Evolutionary conservation across 1,140 invertebrate species (phyloP), one percentile per base, ranked within the genome.

Genomic region (Tetraneura akinire): DNA sequence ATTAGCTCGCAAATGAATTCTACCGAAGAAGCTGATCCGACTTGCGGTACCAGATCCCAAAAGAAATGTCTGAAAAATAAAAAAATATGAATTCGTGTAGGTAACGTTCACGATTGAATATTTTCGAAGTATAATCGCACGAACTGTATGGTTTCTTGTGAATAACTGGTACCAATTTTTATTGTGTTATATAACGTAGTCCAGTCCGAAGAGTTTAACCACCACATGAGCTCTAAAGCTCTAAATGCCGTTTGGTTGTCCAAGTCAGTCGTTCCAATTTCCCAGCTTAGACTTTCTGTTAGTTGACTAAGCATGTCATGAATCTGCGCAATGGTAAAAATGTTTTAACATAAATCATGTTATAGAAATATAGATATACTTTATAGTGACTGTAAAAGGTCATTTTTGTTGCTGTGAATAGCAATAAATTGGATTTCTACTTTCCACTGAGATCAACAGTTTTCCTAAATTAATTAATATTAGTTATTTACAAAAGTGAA

Each of bases 31-130:
- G 88, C 88, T 37, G 90, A 91, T 66, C 91, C 90, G 21, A 90
- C 87, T 83, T 91, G 90, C 13, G 91, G 91, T n/a, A 93, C 86
- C 9, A 91, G 87, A 84, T 93, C 91, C 80, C 92, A 85, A 83
- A 92, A 92, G 81, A 93, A 90, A 82, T 92, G 92, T 47, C 90
- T 85, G 49, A 11, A 82, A 71, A 80, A 74, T 37, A 16, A 66
- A 32, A 47, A 21, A 26, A 57, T 9, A 1, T 80, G 26, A 6
- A 80, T 5, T n/a, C 4, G 18, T 21, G n/a, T n/a, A n/a, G n/a
- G n/a, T n/a, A n/a, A n/a, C n/a, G n/a, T n/a, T n/a, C n/a, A n/a
- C n/a, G 10, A 5, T 66, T 5, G n/a, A 66, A 66, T 37, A 42
- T 21, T 66, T 66, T 2, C 5, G 3, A 42, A 66, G 10, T 26